Evolutionary conservation across 2,113 vertebrate genomes (phyloP).

Genomic region (Spilogale gracilis): DNA sequence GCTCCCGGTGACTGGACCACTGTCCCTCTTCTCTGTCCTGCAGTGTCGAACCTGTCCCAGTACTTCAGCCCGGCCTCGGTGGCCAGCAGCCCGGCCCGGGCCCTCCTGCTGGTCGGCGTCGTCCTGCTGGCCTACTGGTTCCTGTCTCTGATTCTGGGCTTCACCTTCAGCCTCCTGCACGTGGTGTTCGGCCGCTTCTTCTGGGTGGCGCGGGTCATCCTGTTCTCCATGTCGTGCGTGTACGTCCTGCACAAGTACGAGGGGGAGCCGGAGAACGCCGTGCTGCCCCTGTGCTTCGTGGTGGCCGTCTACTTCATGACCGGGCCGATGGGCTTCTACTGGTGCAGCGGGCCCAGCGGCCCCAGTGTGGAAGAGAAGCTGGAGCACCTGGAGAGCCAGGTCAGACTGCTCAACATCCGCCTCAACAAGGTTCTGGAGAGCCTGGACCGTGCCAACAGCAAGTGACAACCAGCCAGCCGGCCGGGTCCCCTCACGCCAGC

Average conservation of each 20-base stretch:
- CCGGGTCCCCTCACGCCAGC: conserved; percentile 75
- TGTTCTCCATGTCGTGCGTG: conserved; percentile 96
- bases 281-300: conserved; percentile 95
- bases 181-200: conserved; percentile 95
- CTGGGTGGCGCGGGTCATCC: conserved; percentile 93
- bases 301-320: conserved; percentile 98
- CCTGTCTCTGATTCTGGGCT: conserved; percentile 94
- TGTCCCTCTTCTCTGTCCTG: conserved; percentile 72
- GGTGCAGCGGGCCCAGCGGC: conserved; percentile 88
- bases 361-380: conserved; percentile 96
- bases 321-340: conserved; percentile 94
- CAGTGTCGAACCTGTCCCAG: conserved; percentile 95
- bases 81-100: conserved; percentile 90
- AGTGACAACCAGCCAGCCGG: conserved; percentile 85
- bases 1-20: fast-evolving
- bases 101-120: conserved; percentile 92
- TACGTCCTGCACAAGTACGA: conserved; percentile 98
- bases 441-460: conserved; percentile 92
- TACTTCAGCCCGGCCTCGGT: conserved; percentile 94
- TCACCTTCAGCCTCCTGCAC: conserved; percentile 95
- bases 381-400: conserved; percentile 96
- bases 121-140: conserved; percentile 94
- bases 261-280: conserved; percentile 94
- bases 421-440: conserved; percentile 95
- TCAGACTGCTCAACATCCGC: conserved; percentile 96